phyloP scores from a whole-genome alignment of 2,888 invertebrate species.

The Trichogramma dendrolimi region DNA sequence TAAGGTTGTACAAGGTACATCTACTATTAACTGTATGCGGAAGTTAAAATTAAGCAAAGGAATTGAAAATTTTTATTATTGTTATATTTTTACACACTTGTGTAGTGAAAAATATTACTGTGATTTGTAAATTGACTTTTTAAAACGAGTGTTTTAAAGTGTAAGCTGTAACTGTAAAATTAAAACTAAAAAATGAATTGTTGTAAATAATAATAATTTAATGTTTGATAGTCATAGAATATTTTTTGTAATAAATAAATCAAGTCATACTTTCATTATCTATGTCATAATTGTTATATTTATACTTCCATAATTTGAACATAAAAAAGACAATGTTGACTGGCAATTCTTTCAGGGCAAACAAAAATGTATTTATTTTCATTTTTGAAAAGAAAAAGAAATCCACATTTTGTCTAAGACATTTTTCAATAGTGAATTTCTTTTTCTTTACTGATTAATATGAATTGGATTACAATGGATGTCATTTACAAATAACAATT shows the following conservation, averaged over 20 bases:
- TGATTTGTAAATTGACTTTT: too few relatives aligned
- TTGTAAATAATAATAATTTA: too few relatives aligned
- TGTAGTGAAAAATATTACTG: too few relatives aligned
- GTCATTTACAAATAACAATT: conserved; percentile 3
- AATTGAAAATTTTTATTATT: too few relatives aligned
- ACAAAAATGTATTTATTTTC: conserved; percentile 4
- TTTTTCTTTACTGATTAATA: not conserved
- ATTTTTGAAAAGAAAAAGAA: conserved; percentile 3
- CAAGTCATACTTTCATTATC: conserved; percentile 1
- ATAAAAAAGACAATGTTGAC: conserved; percentile 13
- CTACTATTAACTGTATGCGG: too few relatives aligned
- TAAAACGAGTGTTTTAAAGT: too few relatives aligned
- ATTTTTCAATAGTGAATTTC: conserved; percentile 1
- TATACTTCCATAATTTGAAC: conserved; percentile 9
- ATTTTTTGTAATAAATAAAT: conserved; percentile 29
- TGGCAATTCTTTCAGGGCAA: conserved; percentile 4
- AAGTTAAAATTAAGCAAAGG: too few relatives aligned
- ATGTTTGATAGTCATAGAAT: conserved; percentile 40
- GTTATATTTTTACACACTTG: too few relatives aligned
- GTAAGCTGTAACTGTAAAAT: too few relatives aligned
- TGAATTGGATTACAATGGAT: not conserved
- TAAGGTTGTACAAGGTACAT: too few relatives aligned
- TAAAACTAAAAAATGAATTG: too few relatives aligned
- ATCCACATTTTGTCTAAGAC: conserved; percentile 8
- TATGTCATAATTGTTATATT: conserved; percentile 14